Percentiles rank a stretch among this genome's conserved stretches.
phyloP scores from a whole-genome alignment of 2,113 vertebrate species.

The Dicaeum eximium region DNA sequence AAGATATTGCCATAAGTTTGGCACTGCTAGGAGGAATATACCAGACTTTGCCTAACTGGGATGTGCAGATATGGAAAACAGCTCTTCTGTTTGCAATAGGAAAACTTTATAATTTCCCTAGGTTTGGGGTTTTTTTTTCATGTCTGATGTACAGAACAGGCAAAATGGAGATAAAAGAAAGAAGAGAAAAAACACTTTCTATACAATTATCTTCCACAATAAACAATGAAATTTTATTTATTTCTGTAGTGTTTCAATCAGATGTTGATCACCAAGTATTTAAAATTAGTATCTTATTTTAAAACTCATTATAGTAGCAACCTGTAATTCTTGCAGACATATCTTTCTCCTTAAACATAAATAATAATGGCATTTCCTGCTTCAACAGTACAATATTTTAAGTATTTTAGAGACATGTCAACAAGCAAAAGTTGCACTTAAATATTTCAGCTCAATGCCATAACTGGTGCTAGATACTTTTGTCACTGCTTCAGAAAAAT shows the following conservation, averaged over 20 bases:
- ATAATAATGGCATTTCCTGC: background rate
- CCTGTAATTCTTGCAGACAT: background rate
- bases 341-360: background rate
- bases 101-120: background rate
- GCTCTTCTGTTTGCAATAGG: background rate
- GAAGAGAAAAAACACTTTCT: background rate
- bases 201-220: background rate
- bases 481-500: background rate
- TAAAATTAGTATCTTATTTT: background rate
- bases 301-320: background rate
- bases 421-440: slow-evolving; percentile 2
- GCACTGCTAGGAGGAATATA: background rate
- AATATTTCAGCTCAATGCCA: background rate
- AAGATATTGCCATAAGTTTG: background rate
- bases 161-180: background rate
- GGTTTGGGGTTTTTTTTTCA: background rate
- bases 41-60: background rate
- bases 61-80: background rate
- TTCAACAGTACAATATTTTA: background rate
- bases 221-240: background rate
- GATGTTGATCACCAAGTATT: background rate
- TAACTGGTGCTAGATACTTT: background rate
- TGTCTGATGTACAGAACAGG: background rate
- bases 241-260: background rate
- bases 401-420: background rate